These are phyloP conservation scores for Andricus grossulariae DNA, from an alignment of 1,140 invertebrate species.

Conservation along the genomic window DNA sequence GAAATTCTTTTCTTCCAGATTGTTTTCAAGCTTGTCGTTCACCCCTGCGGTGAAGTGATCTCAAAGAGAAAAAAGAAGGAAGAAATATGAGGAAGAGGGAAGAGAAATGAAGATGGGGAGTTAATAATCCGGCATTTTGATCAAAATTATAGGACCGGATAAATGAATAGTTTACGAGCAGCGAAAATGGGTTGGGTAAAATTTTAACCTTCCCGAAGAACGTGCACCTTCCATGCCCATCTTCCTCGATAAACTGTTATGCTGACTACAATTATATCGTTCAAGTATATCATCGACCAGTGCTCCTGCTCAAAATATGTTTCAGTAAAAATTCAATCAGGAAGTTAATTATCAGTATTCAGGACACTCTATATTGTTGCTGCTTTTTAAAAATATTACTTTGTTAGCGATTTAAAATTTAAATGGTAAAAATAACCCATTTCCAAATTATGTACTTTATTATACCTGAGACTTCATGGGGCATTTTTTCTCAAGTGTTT, in stretches of 20 bases:
- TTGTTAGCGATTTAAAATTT: too few relatives aligned
- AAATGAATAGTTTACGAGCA: slow-evolving; percentile 76
- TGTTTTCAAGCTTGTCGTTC: neutral
- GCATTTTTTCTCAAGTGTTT: too few relatives aligned
- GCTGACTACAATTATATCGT: slow-evolving; percentile 57
- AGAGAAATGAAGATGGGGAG: slow-evolving; percentile 48
- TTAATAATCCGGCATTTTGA: slow-evolving; percentile 70
- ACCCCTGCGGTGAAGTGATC: neutral
- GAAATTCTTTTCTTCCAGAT: too few relatives aligned
- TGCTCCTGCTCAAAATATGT: too few relatives aligned
- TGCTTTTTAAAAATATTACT: too few relatives aligned
- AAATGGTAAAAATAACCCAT: too few relatives aligned
- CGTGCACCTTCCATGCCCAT: slow-evolving; percentile 56
- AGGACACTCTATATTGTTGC: too few relatives aligned
- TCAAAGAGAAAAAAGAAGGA: slow-evolving; percentile 19
- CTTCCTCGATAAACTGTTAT: slow-evolving; percentile 49
- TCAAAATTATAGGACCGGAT: slow-evolving; percentile 74
- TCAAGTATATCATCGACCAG: slow-evolving; percentile 44
- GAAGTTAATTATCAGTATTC: too few relatives aligned
- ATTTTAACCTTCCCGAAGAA: slow-evolving; percentile 56
- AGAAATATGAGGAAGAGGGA: slow-evolving; percentile 30
- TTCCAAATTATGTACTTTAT: too few relatives aligned
- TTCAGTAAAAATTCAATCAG: too few relatives aligned
- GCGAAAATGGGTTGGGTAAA: slow-evolving; percentile 72
- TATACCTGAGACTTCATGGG: too few relatives aligned